phyloP scores from a whole-genome alignment of 1,140 invertebrate species.

The Lutraria rhynchaena region DNA sequence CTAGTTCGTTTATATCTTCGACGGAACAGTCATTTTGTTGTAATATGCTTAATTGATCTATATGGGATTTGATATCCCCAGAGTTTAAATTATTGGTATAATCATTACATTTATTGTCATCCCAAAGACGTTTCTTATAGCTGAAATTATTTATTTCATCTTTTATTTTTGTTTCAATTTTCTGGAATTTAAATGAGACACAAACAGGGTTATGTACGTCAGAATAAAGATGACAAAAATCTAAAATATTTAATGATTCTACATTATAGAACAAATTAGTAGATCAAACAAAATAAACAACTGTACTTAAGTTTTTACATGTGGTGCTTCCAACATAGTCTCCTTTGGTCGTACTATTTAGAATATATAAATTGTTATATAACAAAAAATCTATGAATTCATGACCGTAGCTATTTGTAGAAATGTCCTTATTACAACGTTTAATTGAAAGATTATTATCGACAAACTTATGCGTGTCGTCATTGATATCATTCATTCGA shows the following conservation, averaged over 20 bases:
- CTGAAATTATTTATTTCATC: neutral
- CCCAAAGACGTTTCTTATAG: neutral
- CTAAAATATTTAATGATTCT: neutral
- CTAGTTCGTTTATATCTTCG: no score
- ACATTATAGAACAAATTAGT: neutral
- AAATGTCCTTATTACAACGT: no score
- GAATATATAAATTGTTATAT: neutral
- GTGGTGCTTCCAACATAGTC: neutral
- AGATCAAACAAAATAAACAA: slow-evolving; percentile 4
- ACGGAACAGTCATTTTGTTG: neutral
- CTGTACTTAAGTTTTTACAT: neutral
- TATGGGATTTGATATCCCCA: neutral
- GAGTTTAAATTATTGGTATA: neutral
- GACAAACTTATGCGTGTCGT: no score
- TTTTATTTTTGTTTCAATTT: neutral
- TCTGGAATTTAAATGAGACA: neutral
- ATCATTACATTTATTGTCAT: neutral
- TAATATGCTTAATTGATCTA: neutral
- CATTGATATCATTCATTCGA: no score
- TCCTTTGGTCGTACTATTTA: neutral
- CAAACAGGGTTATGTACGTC: neutral
- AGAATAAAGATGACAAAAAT: neutral
- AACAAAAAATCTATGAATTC: no score
- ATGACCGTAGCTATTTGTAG: no score
- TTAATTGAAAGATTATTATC: no score